Percentiles rank a stretch among this genome's conserved stretches.
These are phyloP conservation scores for Lithophane leautieri DNA, from an alignment of 2,888 invertebrate species.

Conservation along the genomic window DNA sequence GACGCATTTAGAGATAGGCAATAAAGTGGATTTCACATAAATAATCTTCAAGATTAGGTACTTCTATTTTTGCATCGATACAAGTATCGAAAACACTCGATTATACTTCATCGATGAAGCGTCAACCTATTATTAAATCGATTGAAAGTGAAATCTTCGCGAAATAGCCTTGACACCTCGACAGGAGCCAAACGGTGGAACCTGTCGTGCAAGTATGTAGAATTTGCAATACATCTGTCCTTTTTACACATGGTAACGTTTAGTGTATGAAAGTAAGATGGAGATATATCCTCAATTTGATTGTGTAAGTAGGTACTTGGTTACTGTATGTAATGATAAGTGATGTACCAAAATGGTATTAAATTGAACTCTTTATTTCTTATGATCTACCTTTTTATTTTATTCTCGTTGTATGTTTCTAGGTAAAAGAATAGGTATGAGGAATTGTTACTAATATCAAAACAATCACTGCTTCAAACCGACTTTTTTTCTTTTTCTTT, in stretches of 20 bases:
- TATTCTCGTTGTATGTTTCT: background rate
- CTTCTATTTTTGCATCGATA: conserved; percentile 18
- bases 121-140: conserved; percentile 13
- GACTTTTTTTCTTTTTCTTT: too few relatives aligned
- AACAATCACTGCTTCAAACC: background rate
- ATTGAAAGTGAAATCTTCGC: conserved; percentile 59
- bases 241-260: background rate
- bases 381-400: background rate
- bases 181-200: conserved; percentile 24
- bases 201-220: conserved; percentile 36
- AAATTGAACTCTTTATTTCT: conserved; percentile 3
- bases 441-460: background rate
- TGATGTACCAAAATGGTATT: conserved; percentile 19
- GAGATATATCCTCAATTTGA: conserved; percentile 17
- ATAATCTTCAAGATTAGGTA: conserved; percentile 40
- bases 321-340: conserved; percentile 8
- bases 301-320: conserved; percentile 19
- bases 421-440: background rate
- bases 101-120: conserved; percentile 22
- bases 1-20: conserved; percentile 25
- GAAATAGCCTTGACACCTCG: conserved; percentile 46
- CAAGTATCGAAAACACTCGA: background rate
- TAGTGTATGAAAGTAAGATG: conserved; percentile 18
- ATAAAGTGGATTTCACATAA: conserved; percentile 16
- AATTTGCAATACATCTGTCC: conserved; percentile 27